These are phyloP conservation scores for Apamea crenata DNA, from an alignment of 2,888 invertebrate species.

Conservation along the genomic window DNA sequence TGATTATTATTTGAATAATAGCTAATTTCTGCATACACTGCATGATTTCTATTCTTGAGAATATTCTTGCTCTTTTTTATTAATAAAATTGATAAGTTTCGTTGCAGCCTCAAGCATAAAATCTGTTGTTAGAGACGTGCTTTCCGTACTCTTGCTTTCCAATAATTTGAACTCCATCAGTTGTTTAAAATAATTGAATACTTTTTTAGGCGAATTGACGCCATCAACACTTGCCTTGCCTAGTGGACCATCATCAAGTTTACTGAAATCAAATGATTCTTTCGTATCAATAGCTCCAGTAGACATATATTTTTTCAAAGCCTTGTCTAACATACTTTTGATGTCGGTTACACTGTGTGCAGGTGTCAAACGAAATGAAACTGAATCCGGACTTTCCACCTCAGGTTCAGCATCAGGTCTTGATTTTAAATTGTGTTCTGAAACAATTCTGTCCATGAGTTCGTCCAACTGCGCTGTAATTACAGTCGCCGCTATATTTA, in stretches of 20 bases:
- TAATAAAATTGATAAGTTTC: conserved; percentile 78
- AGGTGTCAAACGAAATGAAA: conserved; percentile 23
- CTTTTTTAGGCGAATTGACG: conserved; percentile 49
- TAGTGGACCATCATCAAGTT: conserved; percentile 68
- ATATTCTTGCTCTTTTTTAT: conserved; percentile 78
- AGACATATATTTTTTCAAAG: conserved; percentile 56
- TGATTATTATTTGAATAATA: conserved; percentile 1
- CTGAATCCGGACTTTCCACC: background rate
- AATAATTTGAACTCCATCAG: conserved; percentile 12
- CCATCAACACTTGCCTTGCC: conserved; percentile 62
- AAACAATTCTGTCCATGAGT: conserved; percentile 71
- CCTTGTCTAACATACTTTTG: conserved; percentile 66
- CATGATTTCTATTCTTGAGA: conserved; percentile 9
- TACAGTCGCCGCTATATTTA: conserved; percentile 68
- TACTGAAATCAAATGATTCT: conserved; percentile 67
- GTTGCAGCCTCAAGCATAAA: conserved; percentile 72
- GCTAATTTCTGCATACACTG: conserved; percentile 1
- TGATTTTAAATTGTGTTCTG: conserved; percentile 60
- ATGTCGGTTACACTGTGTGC: conserved; percentile 68
- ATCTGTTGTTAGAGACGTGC: conserved; percentile 32
- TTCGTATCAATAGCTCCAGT: conserved; percentile 32
- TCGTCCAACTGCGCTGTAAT: conserved; percentile 74
- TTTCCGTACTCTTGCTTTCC: conserved; percentile 8
- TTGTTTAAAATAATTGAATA: conserved; percentile 58
- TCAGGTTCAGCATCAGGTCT: conserved; percentile 6